Base-by-base conservation (phyloP, 2,888 invertebrate species). In the Epiblema foenella region DNA sequence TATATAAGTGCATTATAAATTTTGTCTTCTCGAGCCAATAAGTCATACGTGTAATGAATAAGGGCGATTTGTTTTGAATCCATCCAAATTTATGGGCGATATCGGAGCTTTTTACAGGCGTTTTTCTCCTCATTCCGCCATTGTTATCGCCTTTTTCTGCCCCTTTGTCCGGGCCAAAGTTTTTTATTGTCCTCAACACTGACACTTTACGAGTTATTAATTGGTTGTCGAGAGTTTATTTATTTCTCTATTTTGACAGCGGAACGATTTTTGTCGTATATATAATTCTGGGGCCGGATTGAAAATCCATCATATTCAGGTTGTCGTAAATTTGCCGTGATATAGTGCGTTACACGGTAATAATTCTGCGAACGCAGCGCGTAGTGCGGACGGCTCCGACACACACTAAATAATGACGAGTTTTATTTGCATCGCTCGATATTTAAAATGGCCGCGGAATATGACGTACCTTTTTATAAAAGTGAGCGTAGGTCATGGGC, bases 241-340 rank as follows among this genome's bases (percentile, higher is more conserved):
- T 93, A 93, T 93, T 90, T 91, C 91, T 91, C 90, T 93, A 93
- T 93, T 92, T 93, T 93, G 93, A 91, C 90, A 89, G 84, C 84
- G 85, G 83, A 83, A 81, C 87, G 85, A 91, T 91, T 92, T 91
- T 90, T 89, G 89, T 81, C 88, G 86, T 93, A 90, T 88, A 90
- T 88, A 91, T 76, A 73, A 71, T 90, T 87, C 89, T 85, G 85
- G 85, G 86, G 85, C 84, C 77, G 92, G 91, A 93, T 93, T 93
- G 93, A 93, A 93, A 93, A 93, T 93, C 93, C 92, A 93, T 93
- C 93, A 93, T 93, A 93, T 92, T 90, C 93, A 93, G 93, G 89
- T 89, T 89, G 86, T 90, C 93, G 90, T 93, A 93, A 93, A 93
- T 93, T 91, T 86, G 83, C 87, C 81, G 89, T 93, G 93, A 93